Base-by-base conservation (phyloP, 2,888 invertebrate genomes). In the Cyrtodaria siliqua region DNA sequence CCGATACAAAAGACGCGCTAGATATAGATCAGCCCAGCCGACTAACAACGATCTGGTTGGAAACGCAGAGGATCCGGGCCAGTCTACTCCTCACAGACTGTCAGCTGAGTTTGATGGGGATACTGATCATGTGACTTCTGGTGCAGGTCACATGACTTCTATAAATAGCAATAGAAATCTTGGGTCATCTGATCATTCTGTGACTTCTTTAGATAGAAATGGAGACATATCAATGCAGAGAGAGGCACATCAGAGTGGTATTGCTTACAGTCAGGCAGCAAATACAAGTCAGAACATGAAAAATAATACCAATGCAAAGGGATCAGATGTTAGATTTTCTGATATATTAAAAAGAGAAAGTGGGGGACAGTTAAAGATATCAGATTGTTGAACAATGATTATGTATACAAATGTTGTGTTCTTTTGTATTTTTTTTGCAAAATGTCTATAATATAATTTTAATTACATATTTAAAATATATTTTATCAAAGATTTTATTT, bases 281-380 rank as follows among this genome's bases (percentile, higher is more conserved):
- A 18, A 18, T 12, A n/a, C 56, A 56, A 42, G 23, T 40, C 20
- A 57, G 2, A 6, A 20, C 16, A 57, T 20, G 6, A 4, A 38
- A 8, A 33, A 57, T n/a, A 26, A 42, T 24, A n/a, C 33, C 4
- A 8, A 26, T 24, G 29, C 33, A 16, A 8, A 26, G 16, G 9
- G 18, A 55, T 2, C 20, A 8, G 69, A 60, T n/a, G 47, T 69
- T 1, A 69, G 69, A 49, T 69, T 33, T 27, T 69, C 62, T 23
- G 69, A 69, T 3, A 49, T 69, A 26, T 8, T 62, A 9, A 14
- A 56, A 18, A 38, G 24, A 40, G 26, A 56, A 23, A 27, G 26
- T 44, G 62, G 12, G 6, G 29, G 9, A 24, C 18, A 40, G 14
- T 44, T 69, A 8, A 69, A 69, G 14, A 69, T 61, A 24, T 69